These are phyloP conservation scores for Tetropium fuscum DNA, from an alignment of 2,888 invertebrate genomes.

Conservation along the genomic window DNA sequence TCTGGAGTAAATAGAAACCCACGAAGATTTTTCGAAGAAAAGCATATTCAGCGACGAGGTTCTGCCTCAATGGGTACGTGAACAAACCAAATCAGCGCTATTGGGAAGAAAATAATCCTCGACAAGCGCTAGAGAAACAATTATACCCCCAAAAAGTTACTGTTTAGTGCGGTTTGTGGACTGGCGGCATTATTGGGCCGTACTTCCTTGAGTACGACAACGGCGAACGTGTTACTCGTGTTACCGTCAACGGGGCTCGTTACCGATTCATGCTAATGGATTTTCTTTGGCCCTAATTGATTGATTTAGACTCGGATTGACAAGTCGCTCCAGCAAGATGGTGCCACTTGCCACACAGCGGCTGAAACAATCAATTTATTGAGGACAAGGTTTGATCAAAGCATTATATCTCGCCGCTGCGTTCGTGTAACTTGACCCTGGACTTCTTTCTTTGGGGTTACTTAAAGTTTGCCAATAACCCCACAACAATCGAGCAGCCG, in stretches of 20 bases:
- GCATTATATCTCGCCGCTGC: neutral
- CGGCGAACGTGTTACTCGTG: neutral
- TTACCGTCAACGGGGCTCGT: constrained; percentile 2
- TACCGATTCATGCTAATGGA: constrained; percentile 1
- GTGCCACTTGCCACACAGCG: constrained; percentile 27
- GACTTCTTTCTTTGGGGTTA: neutral
- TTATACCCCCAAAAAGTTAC: constrained; percentile 1
- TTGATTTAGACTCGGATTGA: constrained; percentile 13
- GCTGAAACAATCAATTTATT: constrained; percentile 17
- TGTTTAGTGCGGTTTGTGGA: neutral
- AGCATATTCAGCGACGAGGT: too few species aligned
- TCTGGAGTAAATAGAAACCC: neutral
- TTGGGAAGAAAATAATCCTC: constrained; percentile 1
- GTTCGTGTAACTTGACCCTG: neutral
- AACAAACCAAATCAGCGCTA: too few species aligned
- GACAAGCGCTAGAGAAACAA: neutral
- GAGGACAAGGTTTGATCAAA: neutral
- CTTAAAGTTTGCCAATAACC: neutral
- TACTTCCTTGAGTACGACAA: neutral
- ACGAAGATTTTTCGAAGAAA: neutral
- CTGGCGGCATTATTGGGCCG: neutral
- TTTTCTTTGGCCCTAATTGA: constrained; percentile 10
- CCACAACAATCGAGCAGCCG: neutral
- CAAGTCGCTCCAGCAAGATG: constrained; percentile 23
- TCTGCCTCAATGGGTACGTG: too few species aligned